Conservation (phyloP, 2,797 vertebrate species). For the Phyllotis vaccarum region DNA sequence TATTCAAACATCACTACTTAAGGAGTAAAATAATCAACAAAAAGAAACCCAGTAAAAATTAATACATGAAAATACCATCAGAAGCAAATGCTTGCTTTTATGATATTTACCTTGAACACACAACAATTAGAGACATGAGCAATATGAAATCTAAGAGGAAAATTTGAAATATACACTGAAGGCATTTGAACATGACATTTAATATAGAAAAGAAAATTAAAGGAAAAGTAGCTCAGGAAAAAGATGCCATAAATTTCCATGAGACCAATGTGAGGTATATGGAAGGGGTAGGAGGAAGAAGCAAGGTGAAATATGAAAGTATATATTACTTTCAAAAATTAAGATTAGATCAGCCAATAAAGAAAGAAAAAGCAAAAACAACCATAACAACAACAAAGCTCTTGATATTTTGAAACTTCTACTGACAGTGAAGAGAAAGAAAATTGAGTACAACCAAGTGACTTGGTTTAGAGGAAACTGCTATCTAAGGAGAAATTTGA, state of each 20-base stretch:
- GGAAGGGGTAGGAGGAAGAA: background rate
- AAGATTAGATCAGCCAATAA: background rate
- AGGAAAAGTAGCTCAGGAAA: background rate
- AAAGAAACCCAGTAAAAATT: background rate
- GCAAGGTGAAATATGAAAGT: background rate
- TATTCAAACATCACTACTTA: background rate
- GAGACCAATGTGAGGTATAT: background rate
- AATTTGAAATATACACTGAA: background rate
- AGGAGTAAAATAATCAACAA: no score
- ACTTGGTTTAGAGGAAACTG: no score
- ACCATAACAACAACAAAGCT: background rate
- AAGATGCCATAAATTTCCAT: background rate
- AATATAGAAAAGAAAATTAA: background rate
- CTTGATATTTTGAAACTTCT: background rate
- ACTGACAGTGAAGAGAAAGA: background rate
- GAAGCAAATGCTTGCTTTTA: background rate
- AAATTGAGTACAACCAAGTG: no score
- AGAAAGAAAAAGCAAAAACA: background rate
- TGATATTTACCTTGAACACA: background rate
- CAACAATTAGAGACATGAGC: background rate
- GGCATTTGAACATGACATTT: background rate
- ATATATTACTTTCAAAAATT: background rate
- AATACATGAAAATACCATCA: background rate
- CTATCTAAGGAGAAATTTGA: background rate
- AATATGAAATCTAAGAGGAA: background rate